These are phyloP conservation scores for Boulengeromyrus knoepffleri DNA, from an alignment of 2,113 vertebrate species.

Conservation along the genomic window DNA sequence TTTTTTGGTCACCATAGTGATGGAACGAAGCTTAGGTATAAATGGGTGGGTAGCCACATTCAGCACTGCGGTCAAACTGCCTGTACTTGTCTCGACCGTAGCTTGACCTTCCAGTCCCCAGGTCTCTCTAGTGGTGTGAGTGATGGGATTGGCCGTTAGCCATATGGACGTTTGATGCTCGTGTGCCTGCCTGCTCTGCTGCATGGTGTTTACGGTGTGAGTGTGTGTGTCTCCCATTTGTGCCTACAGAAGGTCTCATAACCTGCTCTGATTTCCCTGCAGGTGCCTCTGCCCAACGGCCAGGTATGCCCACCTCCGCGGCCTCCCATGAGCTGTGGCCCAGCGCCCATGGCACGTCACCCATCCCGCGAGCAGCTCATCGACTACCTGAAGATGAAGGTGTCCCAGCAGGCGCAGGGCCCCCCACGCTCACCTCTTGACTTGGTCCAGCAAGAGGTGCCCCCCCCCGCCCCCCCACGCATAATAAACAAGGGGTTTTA, in stretches of 20 bases:
- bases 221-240: neutral
- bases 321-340: slow-evolving; percentile 71
- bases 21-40: neutral
- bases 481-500: neutral
- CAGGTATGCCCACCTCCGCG: slow-evolving; percentile 77
- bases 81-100: neutral
- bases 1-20: neutral
- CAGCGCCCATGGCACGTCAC: slow-evolving; percentile 78
- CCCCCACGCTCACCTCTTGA: slow-evolving; percentile 67
- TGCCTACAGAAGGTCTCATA: neutral
- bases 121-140: neutral
- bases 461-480: neutral
- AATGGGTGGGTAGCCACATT: neutral
- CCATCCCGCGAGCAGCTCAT: slow-evolving; percentile 94
- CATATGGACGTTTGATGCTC: neutral
- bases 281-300: slow-evolving; percentile 95
- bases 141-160: neutral
- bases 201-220: neutral
- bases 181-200: neutral
- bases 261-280: neutral
- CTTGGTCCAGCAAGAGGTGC: slow-evolving; percentile 77
- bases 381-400: slow-evolving; percentile 94
- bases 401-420: slow-evolving; percentile 75
- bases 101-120: neutral
- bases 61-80: neutral